phyloP scores from a whole-genome alignment of 2,113 vertebrate genomes.

The Gnathonemus echidnorhynchus region DNA sequence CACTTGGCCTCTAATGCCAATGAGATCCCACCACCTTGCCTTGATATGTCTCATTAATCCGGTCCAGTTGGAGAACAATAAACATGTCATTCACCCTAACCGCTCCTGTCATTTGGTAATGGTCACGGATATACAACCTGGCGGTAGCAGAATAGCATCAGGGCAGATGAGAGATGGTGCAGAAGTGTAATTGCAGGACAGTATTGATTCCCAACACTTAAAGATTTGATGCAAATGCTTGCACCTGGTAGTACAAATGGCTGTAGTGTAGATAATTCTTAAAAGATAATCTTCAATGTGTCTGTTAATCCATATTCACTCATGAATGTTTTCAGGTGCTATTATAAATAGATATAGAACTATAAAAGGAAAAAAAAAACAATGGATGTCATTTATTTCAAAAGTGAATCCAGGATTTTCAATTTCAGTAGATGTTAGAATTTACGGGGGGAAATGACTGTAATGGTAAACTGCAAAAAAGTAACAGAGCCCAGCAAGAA shows the following conservation, averaged over 20 bases:
- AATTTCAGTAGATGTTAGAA: neutral
- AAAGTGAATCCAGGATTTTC: neutral
- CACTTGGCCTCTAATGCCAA: slow-evolving; percentile 45
- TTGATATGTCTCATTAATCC: slow-evolving; percentile 55
- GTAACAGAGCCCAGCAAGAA: neutral
- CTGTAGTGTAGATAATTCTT: neutral
- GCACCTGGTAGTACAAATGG: neutral
- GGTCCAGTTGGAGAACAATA: slow-evolving; percentile 56
- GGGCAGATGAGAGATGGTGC: neutral
- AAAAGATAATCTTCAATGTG: neutral
- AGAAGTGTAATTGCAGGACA: neutral
- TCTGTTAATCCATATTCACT: slow-evolving; percentile 2
- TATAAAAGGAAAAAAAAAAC: neutral
- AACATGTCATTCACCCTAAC: slow-evolving; percentile 65
- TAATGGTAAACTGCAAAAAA: neutral
- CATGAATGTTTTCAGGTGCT: neutral
- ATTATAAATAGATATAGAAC: neutral
- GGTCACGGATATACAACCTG: slow-evolving; percentile 54
- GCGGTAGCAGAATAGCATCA: slow-evolving; percentile 44
- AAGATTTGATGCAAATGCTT: slow-evolving; percentile 1
- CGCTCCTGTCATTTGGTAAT: slow-evolving; percentile 61
- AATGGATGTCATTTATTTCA: neutral
- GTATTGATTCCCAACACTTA: slow-evolving; percentile 16
- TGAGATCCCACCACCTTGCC: slow-evolving; percentile 40
- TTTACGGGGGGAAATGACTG: neutral